Evolutionary conservation across 2,113 vertebrate genomes (phyloP).

Genomic region (Vulpes ferrilata): DNA sequence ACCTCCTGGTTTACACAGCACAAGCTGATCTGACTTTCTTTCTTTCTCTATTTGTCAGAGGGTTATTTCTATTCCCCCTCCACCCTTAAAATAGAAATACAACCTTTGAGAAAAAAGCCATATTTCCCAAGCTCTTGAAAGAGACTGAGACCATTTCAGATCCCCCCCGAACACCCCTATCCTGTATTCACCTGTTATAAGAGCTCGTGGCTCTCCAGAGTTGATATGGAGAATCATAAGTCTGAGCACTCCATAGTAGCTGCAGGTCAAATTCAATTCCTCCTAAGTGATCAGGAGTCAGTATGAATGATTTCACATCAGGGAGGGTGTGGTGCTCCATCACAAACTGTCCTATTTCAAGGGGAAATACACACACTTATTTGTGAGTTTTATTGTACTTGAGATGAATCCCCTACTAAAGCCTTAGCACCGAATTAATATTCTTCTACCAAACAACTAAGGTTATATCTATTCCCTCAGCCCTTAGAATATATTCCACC

Average conservation of each 20-base stretch:
- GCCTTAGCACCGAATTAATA: background rate
- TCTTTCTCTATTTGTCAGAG: background rate
- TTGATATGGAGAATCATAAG: slow-evolving; percentile 97
- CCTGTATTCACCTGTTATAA: slow-evolving; percentile 93
- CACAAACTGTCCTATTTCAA: slow-evolving; percentile 94
- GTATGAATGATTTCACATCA: slow-evolving; percentile 93
- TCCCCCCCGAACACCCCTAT: background rate
- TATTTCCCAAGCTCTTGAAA: background rate
- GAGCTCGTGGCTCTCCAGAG: slow-evolving; percentile 99
- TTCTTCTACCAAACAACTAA: background rate
- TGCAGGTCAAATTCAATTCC: slow-evolving; percentile 97
- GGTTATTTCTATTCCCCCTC: background rate
- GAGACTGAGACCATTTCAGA: background rate
- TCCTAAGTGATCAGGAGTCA: slow-evolving; percentile 96
- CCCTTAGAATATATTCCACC: background rate
- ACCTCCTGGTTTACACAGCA: background rate
- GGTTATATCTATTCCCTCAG: accelerated
- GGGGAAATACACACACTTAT: background rate
- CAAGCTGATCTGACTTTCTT: background rate
- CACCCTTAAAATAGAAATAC: background rate
- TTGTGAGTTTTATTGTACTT: background rate
- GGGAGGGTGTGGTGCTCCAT: slow-evolving; percentile 97
- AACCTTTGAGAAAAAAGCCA: background rate
- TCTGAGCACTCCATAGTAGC: slow-evolving; percentile 97
- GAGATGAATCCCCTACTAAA: background rate